Conservation (phyloP, 2,888 invertebrate genomes). For the Stomorhina lunata region DNA sequence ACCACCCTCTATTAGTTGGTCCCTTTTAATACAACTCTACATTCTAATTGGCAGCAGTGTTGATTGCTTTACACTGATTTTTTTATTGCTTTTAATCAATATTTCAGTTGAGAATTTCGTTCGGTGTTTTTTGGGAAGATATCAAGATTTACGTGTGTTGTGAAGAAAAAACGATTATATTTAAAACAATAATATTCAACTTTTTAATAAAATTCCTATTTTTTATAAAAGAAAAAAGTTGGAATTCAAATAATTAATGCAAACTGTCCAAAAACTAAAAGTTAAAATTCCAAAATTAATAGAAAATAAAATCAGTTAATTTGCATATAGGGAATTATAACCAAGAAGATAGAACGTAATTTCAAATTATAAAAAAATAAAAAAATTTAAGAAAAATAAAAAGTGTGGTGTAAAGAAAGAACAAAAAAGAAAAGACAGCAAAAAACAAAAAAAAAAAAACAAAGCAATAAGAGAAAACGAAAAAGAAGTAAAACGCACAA, state of each 20-base stretch:
- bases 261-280: background rate
- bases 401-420: conserved; percentile 32
- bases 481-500: conserved; percentile 41
- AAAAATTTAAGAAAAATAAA: conserved; percentile 37
- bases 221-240: conserved; percentile 64
- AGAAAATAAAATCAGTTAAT: conserved; percentile 46
- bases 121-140: conserved; percentile 42
- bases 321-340: conserved; percentile 39
- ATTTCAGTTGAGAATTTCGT: conserved; percentile 35
- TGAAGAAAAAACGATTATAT: conserved; percentile 28
- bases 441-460: conserved; percentile 9
- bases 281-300: conserved; percentile 1
- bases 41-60: too few relatives aligned
- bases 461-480: background rate
- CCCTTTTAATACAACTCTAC: too few relatives aligned
- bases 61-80: too few relatives aligned
- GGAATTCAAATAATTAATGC: conserved; percentile 18
- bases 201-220: conserved; percentile 32
- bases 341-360: conserved; percentile 61
- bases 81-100: conserved; percentile 15
- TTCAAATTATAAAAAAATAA: conserved; percentile 47
- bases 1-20: too few relatives aligned
- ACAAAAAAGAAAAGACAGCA: conserved; percentile 13
- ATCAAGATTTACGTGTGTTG: conserved; percentile 37
- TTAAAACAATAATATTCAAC: conserved; percentile 6